Evolutionary conservation across 2,888 invertebrate species (phyloP), one percentile per base, ranked within the genome.

Genomic region (Euphydryas editha): DNA sequence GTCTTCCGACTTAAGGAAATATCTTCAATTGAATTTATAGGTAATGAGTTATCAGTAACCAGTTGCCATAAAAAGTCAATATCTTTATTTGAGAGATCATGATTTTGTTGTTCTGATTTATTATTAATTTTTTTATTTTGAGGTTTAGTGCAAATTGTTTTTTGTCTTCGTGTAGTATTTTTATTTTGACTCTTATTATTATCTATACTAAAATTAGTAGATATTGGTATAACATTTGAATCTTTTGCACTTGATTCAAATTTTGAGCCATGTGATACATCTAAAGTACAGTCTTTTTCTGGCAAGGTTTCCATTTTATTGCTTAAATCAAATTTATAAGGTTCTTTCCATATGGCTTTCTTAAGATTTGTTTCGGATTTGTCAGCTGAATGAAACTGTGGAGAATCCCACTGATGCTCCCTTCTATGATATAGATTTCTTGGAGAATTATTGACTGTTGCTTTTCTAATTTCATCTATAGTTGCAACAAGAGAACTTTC

Each of bases 401-500:
- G 90, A 2, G 90, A 85, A 73, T 91, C 87, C 92, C 93, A 94
- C 44, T 90, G 82, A 62, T 89, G 85, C 69, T 93, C 93, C 55
- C 93, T 87, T 69, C 94, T 87, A 62, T 94, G 93, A 77, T 93
- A 94, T 65, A 93, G 82, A 76, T 93, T 93, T 75, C 93, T 88
- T 6, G 94, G 94, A 5, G 94, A 94, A 78, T 94, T 94, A 18
- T 93, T 93, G 0, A 89, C 90, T 3, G 94, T 93, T 47, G 92
- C 93, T 75, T 93, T 93, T 51, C 94, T 86, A 47, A 95, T 95
- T 85, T 94, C 94, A 77, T 94, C 94, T 68, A 95, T 95, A 2
- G 94, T 95, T 13, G 94, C 94, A 8, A 95, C 94, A 8, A 95
- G 81, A 8, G 94, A 94, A 78, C 94, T 94, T 77, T 93, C 93